phyloP scores from a whole-genome alignment of 2,113 vertebrate genomes.

The Dasypus novemcinctus region DNA sequence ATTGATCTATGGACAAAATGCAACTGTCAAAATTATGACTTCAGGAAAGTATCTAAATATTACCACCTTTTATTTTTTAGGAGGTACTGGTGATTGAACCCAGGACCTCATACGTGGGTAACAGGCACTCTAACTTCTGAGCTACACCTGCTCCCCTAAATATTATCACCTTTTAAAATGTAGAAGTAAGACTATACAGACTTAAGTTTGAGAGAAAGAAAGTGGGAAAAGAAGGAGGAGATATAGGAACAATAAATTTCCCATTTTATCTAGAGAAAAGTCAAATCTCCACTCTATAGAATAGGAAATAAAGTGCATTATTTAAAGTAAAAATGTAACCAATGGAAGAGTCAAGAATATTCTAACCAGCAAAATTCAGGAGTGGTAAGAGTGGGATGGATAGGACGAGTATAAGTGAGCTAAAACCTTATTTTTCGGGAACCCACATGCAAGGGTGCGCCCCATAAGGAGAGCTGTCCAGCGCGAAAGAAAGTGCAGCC shows the following conservation, averaged over 20 bases:
- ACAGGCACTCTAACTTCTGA: no score
- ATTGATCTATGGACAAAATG: background rate
- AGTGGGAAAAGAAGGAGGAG: background rate
- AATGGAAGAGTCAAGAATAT: background rate
- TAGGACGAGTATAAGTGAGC: background rate
- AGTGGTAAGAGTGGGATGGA: background rate
- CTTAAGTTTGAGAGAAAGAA: background rate
- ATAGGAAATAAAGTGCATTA: background rate
- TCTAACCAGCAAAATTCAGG: background rate
- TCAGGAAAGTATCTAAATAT: background rate
- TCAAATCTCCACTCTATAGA: no score
- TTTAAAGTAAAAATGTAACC: background rate
- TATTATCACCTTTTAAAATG: background rate
- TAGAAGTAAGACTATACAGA: background rate
- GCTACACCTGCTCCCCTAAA: background rate
- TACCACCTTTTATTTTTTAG: background rate
- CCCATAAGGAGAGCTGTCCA: no score
- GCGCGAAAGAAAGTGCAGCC: no score
- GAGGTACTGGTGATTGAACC: no score
- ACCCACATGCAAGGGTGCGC: no score
- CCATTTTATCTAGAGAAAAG: background rate
- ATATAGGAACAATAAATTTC: background rate
- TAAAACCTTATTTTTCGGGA: background rate
- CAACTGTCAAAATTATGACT: background rate
- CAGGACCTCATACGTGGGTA: no score